Base-by-base conservation (phyloP, 2,888 invertebrate genomes). In the Drosophila leonis region DNA sequence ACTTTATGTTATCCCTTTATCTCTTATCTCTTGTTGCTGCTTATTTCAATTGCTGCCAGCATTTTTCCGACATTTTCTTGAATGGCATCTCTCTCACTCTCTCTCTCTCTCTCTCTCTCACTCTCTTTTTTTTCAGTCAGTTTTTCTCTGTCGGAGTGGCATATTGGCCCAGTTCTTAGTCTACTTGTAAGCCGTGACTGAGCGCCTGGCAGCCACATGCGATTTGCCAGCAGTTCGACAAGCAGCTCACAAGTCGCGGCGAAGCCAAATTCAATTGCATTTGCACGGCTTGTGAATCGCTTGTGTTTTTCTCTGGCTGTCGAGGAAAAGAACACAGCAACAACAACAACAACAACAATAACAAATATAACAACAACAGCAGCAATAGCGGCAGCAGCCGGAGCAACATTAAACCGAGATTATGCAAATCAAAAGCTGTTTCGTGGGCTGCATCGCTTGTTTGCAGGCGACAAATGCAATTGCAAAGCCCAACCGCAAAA, bases 401-500 rank as follows among this genome's bases (percentile, higher is more conserved):
- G 39, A 37, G 37, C 55, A 57, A 62, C 54, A 75, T 75, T 78
- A 78, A 75, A 64, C 56, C 72, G 63, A 76, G 80, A 78, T 79
- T 78, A 78, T 78, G 78, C 80, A 78, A 78, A 78, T 75, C 72
- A 72, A 75, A 76, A 49, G 72, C 72, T 63, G 62, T 65, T 72
- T 72, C 72, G 68, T 65, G 72, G 72, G 46, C 42, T 65, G 57
- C 69, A 46, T 13, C 60, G 42, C 56, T 61, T 61, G 66, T 72
- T 67, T 65, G 52, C 57, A 39, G 57, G 72, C 73, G 62, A 63
- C 67, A 72, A 72, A 68, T 74, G 78, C 70, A 54, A 59, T 44
- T 37, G 33, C 39, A 31, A 29, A 49, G 39, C 41, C 56, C 29
- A 44, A 33, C 44, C 56, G 9, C 67, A 54, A 29, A 62, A 8